Conservation (phyloP, 2,797 vertebrate species). For the Amphiprion clarkii region DNA sequence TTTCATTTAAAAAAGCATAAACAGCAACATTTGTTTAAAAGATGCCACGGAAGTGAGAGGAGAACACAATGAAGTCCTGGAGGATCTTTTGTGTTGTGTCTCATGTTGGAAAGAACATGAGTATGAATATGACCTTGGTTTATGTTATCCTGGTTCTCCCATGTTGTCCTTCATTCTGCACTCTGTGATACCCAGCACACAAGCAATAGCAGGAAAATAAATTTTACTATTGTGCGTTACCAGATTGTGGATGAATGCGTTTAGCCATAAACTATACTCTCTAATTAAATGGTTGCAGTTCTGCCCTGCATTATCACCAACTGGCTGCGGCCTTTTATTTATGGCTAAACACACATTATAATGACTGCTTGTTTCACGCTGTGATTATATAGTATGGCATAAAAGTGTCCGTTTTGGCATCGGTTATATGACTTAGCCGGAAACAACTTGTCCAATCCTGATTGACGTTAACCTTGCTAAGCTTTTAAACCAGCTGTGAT, state of each 20-base stretch:
- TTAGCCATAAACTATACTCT: constrained; percentile 30
- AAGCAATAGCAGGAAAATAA: constrained; percentile 53
- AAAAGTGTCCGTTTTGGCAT: constrained; percentile 45
- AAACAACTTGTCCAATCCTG: constrained; percentile 35
- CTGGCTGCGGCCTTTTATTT: constrained; percentile 4
- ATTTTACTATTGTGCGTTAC: constrained; percentile 47
- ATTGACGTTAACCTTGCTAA: constrained; percentile 40
- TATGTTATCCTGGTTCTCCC: constrained; percentile 48
- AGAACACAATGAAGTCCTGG: constrained; percentile 58
- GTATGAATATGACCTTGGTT: constrained; percentile 67
- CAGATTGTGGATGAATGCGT: constrained; percentile 32
- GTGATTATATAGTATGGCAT: constrained; percentile 44
- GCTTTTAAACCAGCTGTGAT: constrained; percentile 35
- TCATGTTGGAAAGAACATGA: constrained; percentile 69
- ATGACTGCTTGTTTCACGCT: constrained; percentile 33
- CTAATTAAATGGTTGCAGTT: background rate
- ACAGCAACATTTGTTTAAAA: constrained; percentile 51
- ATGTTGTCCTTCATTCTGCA: constrained; percentile 53
- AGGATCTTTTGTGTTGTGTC: constrained; percentile 53
- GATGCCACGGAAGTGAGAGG: constrained; percentile 64
- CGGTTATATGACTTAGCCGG: constrained; percentile 38
- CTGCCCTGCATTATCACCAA: constrained; percentile 23
- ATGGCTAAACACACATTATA: constrained; percentile 11
- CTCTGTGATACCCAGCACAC: constrained; percentile 18
- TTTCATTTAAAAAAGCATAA: constrained; percentile 54